A percentile compares a stretch with the other conserved stretches of the same genome.
These are phyloP conservation scores for Carassius gibelio DNA, from an alignment of 2,113 vertebrate species.

Conservation along the genomic window DNA sequence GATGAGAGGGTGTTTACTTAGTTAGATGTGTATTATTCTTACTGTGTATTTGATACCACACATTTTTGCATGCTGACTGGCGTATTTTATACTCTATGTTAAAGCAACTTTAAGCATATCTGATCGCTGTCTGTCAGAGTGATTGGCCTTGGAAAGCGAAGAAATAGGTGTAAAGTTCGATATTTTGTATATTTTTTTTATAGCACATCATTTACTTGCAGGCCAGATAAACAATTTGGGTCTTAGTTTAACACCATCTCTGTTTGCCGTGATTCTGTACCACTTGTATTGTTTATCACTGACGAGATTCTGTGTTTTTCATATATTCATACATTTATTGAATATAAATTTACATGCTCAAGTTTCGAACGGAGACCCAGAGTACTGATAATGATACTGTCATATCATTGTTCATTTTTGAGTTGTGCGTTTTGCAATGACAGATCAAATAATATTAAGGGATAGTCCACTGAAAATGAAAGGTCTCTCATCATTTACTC, in stretches of 20 bases:
- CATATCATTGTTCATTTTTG: slow-evolving; percentile 10
- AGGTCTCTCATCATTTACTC: background rate
- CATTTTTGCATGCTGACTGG: slow-evolving; percentile 75
- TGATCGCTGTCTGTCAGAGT: slow-evolving; percentile 9
- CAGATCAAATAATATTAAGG: background rate
- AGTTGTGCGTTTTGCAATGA: background rate
- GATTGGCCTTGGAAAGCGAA: background rate
- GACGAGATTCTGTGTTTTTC: background rate
- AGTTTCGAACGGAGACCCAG: background rate
- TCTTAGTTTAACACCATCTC: background rate
- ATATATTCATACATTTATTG: background rate
- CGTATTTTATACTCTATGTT: slow-evolving; percentile 64
- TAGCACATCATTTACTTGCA: background rate
- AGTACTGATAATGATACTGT: background rate
- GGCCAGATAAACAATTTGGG: background rate
- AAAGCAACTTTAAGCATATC: slow-evolving; percentile 57
- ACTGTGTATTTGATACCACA: slow-evolving; percentile 75
- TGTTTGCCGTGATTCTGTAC: background rate
- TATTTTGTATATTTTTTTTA: slow-evolving; percentile 7
- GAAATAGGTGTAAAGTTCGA: background rate
- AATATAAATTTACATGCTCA: background rate
- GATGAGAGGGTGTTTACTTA: slow-evolving; percentile 63
- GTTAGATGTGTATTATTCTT: slow-evolving; percentile 73
- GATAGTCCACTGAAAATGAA: background rate
- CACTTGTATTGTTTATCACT: background rate